Percentiles rank a stretch among this genome's conserved stretches.
Conservation (phyloP, 2,888 invertebrate species). For the Andrena flavipes region DNA sequence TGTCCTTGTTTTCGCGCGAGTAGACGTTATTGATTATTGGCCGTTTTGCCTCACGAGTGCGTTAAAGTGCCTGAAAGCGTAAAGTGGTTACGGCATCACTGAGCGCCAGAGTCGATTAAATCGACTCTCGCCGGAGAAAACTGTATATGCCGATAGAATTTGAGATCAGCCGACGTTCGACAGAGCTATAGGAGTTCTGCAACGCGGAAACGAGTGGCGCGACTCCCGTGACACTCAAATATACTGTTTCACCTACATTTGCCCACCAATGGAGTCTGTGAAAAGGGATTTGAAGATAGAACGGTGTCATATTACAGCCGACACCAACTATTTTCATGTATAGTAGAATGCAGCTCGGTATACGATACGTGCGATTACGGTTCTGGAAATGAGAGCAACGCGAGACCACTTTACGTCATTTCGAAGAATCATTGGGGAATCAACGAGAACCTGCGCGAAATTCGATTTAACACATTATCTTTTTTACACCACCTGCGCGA, state of each 20-base stretch:
- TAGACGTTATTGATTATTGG: conserved; percentile 54
- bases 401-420: too few relatives aligned
- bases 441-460: too few relatives aligned
- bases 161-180: background rate
- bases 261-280: background rate
- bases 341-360: too few relatives aligned
- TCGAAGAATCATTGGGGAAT: too few relatives aligned
- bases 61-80: conserved; percentile 37
- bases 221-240: background rate
- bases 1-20: conserved; percentile 22
- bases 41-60: conserved; percentile 28
- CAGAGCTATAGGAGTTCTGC: background rate
- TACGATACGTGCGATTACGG: too few relatives aligned
- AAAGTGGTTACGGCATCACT: conserved; percentile 39
- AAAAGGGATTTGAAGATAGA: background rate
- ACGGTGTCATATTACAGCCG: too few relatives aligned
- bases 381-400: too few relatives aligned
- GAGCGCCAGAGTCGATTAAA: conserved; percentile 22
- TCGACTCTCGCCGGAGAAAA: conserved; percentile 3
- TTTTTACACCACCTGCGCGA: background rate
- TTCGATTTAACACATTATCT: too few relatives aligned
- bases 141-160: background rate
- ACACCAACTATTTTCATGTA: too few relatives aligned
- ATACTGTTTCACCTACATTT: background rate
- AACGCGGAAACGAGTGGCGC: background rate